phyloP scores from a whole-genome alignment of 1,140 invertebrate genomes.

The Lordiphosa mommai region DNA sequence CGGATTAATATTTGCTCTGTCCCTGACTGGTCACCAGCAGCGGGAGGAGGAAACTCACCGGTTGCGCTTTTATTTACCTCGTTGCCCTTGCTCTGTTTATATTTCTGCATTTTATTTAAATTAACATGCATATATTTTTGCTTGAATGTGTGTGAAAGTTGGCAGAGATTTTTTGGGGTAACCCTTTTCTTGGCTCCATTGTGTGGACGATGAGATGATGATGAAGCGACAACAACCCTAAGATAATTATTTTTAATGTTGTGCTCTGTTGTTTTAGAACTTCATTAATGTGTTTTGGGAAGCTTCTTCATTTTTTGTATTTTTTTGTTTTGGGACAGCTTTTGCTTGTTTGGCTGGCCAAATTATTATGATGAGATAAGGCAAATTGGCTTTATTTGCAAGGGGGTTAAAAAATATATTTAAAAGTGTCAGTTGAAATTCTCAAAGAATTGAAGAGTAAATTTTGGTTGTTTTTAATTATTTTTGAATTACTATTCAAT shows the following conservation, averaged over 20 bases:
- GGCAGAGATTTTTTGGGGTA: background rate
- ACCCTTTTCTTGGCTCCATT: background rate
- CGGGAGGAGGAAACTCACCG: too few relatives aligned
- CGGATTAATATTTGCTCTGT: slow-evolving; percentile 73
- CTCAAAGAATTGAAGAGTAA: too few relatives aligned
- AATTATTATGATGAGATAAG: slow-evolving; percentile 32
- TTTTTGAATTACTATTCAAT: too few relatives aligned
- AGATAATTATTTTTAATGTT: slow-evolving; percentile 52
- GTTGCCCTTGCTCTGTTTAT: slow-evolving; percentile 44
- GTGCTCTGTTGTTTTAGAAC: slow-evolving; percentile 54
- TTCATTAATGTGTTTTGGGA: slow-evolving; percentile 31
- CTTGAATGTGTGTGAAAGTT: slow-evolving; percentile 16
- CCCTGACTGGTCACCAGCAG: too few relatives aligned
- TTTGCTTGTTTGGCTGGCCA: slow-evolving; percentile 17
- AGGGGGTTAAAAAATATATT: too few relatives aligned
- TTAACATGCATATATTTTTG: slow-evolving; percentile 70
- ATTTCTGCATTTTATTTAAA: slow-evolving; percentile 72
- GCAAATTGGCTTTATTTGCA: slow-evolving; percentile 16
- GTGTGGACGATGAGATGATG: slow-evolving; percentile 7
- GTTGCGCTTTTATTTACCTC: slow-evolving; percentile 70
- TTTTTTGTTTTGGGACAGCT: slow-evolving; percentile 3
- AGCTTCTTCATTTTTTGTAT: background rate
- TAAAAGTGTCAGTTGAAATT: too few relatives aligned
- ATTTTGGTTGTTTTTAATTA: too few relatives aligned
- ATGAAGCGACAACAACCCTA: slow-evolving; percentile 20